Evolutionary conservation across 2,797 vertebrate species (phyloP).

Genomic region (Notoglanidium macrostoma): DNA sequence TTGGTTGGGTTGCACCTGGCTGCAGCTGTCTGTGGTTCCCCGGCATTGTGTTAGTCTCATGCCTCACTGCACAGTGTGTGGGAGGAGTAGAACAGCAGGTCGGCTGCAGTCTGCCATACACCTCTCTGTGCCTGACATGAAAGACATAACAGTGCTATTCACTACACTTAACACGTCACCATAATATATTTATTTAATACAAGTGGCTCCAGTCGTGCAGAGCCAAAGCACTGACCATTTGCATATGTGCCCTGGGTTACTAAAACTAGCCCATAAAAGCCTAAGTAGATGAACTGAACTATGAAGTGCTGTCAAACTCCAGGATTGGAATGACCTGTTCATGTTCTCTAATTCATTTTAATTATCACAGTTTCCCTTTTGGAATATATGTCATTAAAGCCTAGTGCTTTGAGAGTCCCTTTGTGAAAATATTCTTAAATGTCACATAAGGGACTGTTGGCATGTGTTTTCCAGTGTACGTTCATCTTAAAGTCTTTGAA

Average conservation of each 20-base stretch:
- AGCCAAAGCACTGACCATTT: neutral
- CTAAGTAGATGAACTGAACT: neutral
- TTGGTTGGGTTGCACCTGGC: neutral
- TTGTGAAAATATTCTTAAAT: neutral
- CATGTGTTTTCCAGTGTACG: neutral
- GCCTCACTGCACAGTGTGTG: slow-evolving; percentile 26
- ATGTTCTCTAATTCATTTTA: neutral
- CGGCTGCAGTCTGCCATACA: slow-evolving; percentile 23
- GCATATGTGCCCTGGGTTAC: neutral
- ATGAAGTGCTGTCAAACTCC: neutral
- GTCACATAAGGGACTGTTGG: neutral
- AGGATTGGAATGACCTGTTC: neutral
- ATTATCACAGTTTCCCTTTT: neutral
- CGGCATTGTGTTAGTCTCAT: slow-evolving; percentile 1
- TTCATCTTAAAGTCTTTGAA: neutral
- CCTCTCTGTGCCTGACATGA: neutral
- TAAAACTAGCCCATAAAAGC: neutral
- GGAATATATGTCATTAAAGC: neutral
- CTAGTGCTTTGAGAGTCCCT: neutral
- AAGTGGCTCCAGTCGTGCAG: neutral
- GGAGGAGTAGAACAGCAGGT: slow-evolving; percentile 24
- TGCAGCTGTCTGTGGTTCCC: neutral
- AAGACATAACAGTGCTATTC: neutral
- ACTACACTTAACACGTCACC: neutral
- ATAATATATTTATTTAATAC: slow-evolving; percentile 7